These are phyloP conservation scores for Ectobius pallidus DNA, from an alignment of 2,888 invertebrate species.

Conservation along the genomic window DNA sequence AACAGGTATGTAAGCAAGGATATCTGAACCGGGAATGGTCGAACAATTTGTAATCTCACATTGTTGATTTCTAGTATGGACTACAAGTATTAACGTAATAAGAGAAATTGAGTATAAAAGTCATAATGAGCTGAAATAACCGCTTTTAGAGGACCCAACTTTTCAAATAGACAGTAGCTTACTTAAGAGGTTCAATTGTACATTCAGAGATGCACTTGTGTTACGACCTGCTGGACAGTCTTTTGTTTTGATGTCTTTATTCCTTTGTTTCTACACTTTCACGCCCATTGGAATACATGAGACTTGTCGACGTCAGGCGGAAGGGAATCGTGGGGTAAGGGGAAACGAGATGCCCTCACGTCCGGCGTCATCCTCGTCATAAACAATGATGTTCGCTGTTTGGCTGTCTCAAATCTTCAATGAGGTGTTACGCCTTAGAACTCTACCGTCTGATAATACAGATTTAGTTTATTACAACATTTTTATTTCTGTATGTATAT, in stretches of 20 bases:
- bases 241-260: conserved; percentile 13
- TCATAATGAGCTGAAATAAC: too few species aligned
- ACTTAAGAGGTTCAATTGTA: background rate
- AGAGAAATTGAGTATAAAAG: too few species aligned
- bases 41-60: too few species aligned
- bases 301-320: background rate
- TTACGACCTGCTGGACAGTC: background rate
- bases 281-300: conserved; percentile 15
- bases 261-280: conserved; percentile 23
- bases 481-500: too few species aligned
- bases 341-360: conserved; percentile 7
- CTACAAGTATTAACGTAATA: too few species aligned
- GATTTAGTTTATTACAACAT: too few species aligned
- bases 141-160: background rate
- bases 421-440: too few species aligned
- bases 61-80: too few species aligned
- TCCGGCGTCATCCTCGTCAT: conserved; percentile 12
- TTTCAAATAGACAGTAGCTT: background rate
- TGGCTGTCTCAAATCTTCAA: too few species aligned
- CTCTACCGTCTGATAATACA: too few species aligned
- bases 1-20: too few species aligned
- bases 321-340: background rate
- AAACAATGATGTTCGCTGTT: background rate
- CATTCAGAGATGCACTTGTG: background rate
- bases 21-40: too few species aligned